phyloP scores from a whole-genome alignment of 2,113 vertebrate genomes.

The Tachysurus fulvidraco region DNA sequence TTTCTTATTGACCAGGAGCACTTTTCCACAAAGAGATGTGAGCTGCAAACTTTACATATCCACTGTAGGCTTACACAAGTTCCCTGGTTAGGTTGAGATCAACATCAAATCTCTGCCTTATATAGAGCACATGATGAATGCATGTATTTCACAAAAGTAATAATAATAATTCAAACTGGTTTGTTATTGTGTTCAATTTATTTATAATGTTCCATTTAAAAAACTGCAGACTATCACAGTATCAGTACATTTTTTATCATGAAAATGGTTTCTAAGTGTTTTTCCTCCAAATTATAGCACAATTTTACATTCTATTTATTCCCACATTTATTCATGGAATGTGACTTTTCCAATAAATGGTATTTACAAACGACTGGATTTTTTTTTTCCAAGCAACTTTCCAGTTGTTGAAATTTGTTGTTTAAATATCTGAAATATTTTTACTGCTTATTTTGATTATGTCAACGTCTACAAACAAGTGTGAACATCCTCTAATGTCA shows the following conservation, averaged over 20 bases:
- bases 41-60: neutral
- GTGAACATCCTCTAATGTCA: neutral
- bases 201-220: neutral
- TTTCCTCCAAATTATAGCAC: neutral
- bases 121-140: neutral
- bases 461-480: neutral
- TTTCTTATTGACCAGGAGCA: conserved; percentile 23
- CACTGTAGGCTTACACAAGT: neutral
- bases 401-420: neutral
- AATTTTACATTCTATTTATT: neutral
- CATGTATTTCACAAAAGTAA: neutral
- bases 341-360: neutral
- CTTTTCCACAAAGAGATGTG: neutral
- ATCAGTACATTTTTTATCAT: neutral
- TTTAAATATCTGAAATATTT: neutral
- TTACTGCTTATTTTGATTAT: neutral
- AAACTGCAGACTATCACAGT: neutral
- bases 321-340: neutral
- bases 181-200: neutral
- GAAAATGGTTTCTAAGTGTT: too few species aligned
- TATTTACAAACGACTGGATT: neutral
- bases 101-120: neutral
- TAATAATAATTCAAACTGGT: neutral
- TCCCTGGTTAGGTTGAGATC: neutral
- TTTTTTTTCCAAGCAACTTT: neutral